Evolutionary conservation across 2,888 invertebrate genomes (phyloP).

Genomic region (Helicoverpa assulta): DNA sequence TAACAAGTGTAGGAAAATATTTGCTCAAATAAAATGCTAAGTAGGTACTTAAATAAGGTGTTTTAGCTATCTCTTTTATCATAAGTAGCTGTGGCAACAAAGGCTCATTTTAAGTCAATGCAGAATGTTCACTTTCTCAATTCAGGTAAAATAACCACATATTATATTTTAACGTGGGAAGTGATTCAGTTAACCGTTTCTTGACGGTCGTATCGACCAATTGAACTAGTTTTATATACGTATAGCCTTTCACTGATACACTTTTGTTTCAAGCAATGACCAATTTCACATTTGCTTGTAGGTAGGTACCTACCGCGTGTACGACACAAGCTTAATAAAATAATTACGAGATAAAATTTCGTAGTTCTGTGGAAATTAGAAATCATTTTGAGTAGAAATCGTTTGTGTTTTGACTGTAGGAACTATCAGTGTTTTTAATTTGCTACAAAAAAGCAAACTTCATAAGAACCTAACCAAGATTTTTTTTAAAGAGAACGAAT

Average conservation of each 20-base stretch:
- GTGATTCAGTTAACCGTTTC: not conserved
- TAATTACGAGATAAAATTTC: not conserved
- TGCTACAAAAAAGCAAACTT: too few relatives aligned
- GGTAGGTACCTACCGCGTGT: too few relatives aligned
- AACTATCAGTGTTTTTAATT: too few relatives aligned
- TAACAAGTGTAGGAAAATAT: not conserved
- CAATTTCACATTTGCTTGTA: conserved; percentile 34
- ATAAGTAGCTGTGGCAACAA: conserved; percentile 1
- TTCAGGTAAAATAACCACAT: not conserved
- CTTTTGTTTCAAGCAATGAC: conserved; percentile 20
- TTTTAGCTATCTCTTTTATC: not conserved
- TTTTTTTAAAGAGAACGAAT: not conserved
- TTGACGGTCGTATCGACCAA: conserved; percentile 16
- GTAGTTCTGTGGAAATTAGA: conserved; percentile 16
- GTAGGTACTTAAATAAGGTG: not conserved
- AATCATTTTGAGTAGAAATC: not conserved
- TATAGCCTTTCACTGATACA: conserved; percentile 50
- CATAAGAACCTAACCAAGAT: too few relatives aligned
- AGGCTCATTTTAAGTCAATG: not conserved
- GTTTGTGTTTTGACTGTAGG: too few relatives aligned
- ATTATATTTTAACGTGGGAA: conserved; percentile 29
- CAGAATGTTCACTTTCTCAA: conserved; percentile 10
- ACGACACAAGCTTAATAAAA: too few relatives aligned
- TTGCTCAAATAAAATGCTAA: conserved; percentile 9
- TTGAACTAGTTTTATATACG: conserved; percentile 41